Evolutionary conservation across 2,113 vertebrate genomes (phyloP).

Genomic region (Crocuta crocuta): DNA sequence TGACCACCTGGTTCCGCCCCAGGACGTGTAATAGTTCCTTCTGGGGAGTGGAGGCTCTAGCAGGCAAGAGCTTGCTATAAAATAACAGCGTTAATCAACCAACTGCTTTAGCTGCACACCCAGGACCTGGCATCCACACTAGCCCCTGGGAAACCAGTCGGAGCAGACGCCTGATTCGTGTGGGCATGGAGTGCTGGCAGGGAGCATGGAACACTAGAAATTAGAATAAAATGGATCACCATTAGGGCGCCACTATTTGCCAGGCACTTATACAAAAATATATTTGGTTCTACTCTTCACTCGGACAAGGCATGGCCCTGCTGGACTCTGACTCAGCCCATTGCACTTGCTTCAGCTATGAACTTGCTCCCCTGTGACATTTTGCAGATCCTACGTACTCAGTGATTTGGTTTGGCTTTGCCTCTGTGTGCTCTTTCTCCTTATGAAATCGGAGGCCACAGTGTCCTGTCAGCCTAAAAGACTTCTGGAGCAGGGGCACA

Average conservation of each 20-base stretch:
- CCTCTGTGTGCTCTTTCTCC: not conserved
- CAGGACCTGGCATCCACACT: conserved; percentile 3
- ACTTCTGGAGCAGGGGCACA: not conserved
- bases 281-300: not conserved
- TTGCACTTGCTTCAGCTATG: not conserved
- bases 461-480: not conserved
- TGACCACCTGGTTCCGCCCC: not conserved
- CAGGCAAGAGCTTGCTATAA: conserved; percentile 13
- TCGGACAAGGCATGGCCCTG: not conserved
- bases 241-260: not conserved
- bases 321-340: not conserved
- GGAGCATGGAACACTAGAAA: not conserved
- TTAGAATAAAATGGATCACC: not conserved
- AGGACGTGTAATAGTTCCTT: not conserved
- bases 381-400: not conserved
- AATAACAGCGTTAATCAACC: not conserved
- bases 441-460: not conserved
- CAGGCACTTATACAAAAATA: not conserved
- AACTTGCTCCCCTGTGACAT: not conserved
- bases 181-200: not conserved
- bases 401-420: not conserved
- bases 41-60: not conserved
- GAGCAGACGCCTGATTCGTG: not conserved
- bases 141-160: not conserved
- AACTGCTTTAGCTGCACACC: not conserved